Base-by-base conservation (phyloP, 2,113 vertebrate genomes). In the Ptilonorhynchus violaceus region DNA sequence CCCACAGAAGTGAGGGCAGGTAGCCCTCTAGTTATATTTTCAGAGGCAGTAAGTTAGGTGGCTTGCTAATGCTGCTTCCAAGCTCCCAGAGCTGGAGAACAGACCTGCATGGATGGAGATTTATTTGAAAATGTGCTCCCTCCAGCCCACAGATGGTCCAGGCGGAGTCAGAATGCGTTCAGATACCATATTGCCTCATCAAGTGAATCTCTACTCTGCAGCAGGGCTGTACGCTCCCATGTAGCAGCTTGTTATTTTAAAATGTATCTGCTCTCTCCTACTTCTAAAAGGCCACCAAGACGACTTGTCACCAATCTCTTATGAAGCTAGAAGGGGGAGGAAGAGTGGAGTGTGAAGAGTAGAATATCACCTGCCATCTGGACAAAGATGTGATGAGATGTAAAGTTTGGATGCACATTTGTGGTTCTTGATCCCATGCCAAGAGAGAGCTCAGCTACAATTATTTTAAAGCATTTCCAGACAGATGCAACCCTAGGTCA, bases 361-460 rank as follows among this genome's bases (percentile, higher is more conserved):
- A 92, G 95, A 96, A 97, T 97, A 97, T 95, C 94, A 97, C 94
- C 96, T 96, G 94, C 96, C 96, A 97, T 96, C 94, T 97, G 95
- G 91, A 96, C 94, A 96, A 95, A 96, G 93, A 96, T 93, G 73
- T 63, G 95, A 93, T 93, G 80, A 96, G 86, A 92, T 96, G 68
- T 86, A 81, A 91, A 89, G 93, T 92, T 95, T 93, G 92, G 88
- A 96, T 97, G 92, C 79, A 94, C 75, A 94, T 86, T 96, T 95
- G 94, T 0, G 39, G 72, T 86, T 92, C 78, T 93, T 92, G 83
- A 74, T 93, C 89, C 52, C 73, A 58, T 52, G 83, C 93, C 95
- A 96, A 27, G 64, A 75, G 85, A 77, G 86, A 92, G 76, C 94
- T 96, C 83, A 93, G 80, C 93, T 77, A 74, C 60, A 44, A 70